phyloP scores from a whole-genome alignment of 1,140 invertebrate species.

The Trichomalopsis sarcophagae region DNA sequence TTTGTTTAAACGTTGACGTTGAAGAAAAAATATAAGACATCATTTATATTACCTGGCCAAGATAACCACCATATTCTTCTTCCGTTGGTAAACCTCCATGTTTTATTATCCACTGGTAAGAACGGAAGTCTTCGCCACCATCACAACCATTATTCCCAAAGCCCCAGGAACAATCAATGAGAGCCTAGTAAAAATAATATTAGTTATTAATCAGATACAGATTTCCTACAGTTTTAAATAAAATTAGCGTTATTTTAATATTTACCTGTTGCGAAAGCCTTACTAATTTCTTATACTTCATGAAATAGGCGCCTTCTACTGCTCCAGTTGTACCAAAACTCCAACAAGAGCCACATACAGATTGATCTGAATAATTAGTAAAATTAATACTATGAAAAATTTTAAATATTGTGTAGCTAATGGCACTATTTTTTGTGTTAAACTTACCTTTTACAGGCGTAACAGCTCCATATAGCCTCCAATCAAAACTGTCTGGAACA shows the following conservation, averaged over 20 bases:
- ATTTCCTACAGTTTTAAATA: background rate
- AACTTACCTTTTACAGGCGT: slow-evolving; percentile 91
- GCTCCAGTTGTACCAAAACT: slow-evolving; percentile 95
- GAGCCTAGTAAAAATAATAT: slow-evolving; percentile 76
- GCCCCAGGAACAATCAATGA: slow-evolving; percentile 98
- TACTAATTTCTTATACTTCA: slow-evolving; percentile 86
- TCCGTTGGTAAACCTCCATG: slow-evolving; percentile 92
- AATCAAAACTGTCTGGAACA: slow-evolving; percentile 87
- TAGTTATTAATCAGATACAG: background rate
- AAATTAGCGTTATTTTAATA: slow-evolving; percentile 25
- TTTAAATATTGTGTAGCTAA: background rate
- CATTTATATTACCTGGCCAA: slow-evolving; percentile 82
- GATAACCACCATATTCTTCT: slow-evolving; percentile 92
- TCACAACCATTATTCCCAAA: slow-evolving; percentile 97
- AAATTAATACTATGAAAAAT: slow-evolving; percentile 33
- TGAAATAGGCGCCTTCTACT: slow-evolving; percentile 93
- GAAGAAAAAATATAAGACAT: background rate
- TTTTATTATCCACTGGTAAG: slow-evolving; percentile 95
- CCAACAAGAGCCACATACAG: slow-evolving; percentile 97
- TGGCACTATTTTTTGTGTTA: background rate
- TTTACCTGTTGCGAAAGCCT: slow-evolving; percentile 88
- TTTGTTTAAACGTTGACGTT: slow-evolving; percentile 25
- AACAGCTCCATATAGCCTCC: slow-evolving; percentile 94
- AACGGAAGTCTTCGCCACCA: slow-evolving; percentile 94
- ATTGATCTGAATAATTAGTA: slow-evolving; percentile 83